Conservation (phyloP, 2,888 invertebrate genomes). For the Xanthia togata region DNA sequence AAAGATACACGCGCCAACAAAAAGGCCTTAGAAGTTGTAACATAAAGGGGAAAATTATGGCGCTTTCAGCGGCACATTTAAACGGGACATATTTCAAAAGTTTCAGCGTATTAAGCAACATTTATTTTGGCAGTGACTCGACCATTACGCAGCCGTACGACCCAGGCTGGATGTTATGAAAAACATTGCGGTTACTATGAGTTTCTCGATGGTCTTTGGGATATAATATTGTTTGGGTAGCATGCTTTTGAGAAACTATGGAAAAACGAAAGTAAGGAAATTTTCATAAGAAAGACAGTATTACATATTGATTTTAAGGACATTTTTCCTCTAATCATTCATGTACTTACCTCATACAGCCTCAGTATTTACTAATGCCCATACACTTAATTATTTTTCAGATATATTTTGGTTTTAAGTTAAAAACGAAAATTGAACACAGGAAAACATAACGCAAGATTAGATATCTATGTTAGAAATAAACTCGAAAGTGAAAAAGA, state of each 20-base stretch:
- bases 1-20: slow-evolving; percentile 82
- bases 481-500: slow-evolving; percentile 25
- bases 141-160: slow-evolving; percentile 83
- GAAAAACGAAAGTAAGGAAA: not conserved
- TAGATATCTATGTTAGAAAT: not conserved
- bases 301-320: not conserved
- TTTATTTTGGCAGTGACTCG: slow-evolving; percentile 90
- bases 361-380: not conserved
- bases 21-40: slow-evolving; percentile 81
- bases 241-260: not conserved
- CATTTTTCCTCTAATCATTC: not conserved
- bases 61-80: slow-evolving; percentile 90
- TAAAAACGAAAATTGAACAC: not conserved
- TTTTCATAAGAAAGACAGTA: not conserved
- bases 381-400: not conserved
- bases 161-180: slow-evolving; percentile 79
- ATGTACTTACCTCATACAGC: not conserved
- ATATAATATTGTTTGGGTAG: not conserved
- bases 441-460: not conserved
- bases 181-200: slow-evolving; percentile 77
- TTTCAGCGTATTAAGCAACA: slow-evolving; percentile 90
- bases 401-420: not conserved
- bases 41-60: slow-evolving; percentile 89
- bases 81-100: slow-evolving; percentile 89
- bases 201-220: slow-evolving; percentile 41